These are phyloP conservation scores for Dipodomys ordii DNA, from an alignment of 2,113 vertebrate genomes.

Conservation along the genomic window DNA sequence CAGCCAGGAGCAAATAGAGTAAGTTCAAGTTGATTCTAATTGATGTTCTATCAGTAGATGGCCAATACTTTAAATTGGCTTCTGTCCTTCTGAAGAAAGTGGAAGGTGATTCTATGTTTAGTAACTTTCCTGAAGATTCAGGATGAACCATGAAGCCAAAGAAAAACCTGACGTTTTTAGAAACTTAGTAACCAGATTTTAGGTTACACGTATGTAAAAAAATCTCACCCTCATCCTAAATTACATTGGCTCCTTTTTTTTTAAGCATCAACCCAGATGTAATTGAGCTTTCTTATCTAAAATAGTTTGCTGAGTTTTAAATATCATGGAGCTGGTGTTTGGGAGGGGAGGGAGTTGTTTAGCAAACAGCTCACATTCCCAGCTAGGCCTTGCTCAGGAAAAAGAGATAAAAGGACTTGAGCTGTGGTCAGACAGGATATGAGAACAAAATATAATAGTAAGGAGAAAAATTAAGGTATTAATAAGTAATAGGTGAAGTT, in stretches of 20 bases:
- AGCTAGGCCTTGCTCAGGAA: not conserved
- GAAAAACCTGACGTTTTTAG: not conserved
- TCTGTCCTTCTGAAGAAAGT: not conserved
- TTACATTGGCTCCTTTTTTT: constrained; percentile 27
- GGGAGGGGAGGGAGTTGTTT: not conserved
- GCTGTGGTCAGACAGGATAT: not conserved
- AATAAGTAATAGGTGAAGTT: not conserved
- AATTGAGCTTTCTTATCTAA: not conserved
- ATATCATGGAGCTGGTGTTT: not conserved
- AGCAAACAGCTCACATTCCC: not conserved
- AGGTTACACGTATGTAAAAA: constrained; percentile 29
- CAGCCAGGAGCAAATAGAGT: not conserved
- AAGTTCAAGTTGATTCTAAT: not conserved
- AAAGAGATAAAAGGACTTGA: not conserved
- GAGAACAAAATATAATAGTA: too few relatives aligned
- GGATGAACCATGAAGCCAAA: not conserved
- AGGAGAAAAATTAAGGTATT: not conserved
- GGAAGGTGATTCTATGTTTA: constrained; percentile 48
- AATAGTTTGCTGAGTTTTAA: constrained; percentile 38
- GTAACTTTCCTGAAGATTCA: constrained; percentile 23
- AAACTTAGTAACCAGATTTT: not conserved
- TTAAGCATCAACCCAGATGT: not conserved
- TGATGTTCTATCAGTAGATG: not conserved
- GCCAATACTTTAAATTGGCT: not conserved
- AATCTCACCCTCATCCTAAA: constrained; percentile 54